Evolutionary conservation across 2,888 invertebrate genomes (phyloP).

Genomic region (Listrodromus nycthemerus): DNA sequence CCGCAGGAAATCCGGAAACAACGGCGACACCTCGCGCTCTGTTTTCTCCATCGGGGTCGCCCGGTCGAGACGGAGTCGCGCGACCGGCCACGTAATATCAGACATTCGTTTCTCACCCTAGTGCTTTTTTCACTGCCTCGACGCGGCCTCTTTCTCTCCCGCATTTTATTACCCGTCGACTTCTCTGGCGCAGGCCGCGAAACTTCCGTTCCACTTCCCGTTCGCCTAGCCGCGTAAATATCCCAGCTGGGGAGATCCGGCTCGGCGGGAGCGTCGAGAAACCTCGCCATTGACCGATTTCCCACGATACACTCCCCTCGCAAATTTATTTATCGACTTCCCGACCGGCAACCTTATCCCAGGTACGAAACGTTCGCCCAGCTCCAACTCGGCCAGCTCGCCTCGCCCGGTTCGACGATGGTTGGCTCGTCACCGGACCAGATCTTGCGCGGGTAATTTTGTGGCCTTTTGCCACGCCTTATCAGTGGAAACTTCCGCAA

Average conservation of each 20-base stretch:
- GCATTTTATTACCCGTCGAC: not conserved
- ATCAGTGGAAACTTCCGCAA: too few relatives aligned
- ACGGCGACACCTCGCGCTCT: constrained; percentile 30
- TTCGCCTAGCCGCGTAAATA: not conserved
- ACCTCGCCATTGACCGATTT: not conserved
- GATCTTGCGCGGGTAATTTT: too few relatives aligned
- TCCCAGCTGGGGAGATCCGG: not conserved
- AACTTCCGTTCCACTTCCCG: constrained; percentile 5
- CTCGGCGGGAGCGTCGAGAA: not conserved
- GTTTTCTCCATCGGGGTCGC: constrained; percentile 14
- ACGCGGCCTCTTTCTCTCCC: not conserved
- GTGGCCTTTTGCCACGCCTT: too few relatives aligned
- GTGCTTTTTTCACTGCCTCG: not conserved
- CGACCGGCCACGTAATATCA: constrained; percentile 12
- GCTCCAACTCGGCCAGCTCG: not conserved
- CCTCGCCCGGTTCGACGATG: not conserved
- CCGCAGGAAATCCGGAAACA: constrained; percentile 49
- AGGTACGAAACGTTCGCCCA: not conserved
- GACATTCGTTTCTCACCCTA: constrained; percentile 53
- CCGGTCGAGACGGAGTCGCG: not conserved
- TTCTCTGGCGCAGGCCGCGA: not conserved
- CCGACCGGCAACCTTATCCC: not conserved
- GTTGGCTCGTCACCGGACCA: too few relatives aligned
- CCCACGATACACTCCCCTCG: not conserved
- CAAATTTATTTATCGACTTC: constrained; percentile 5